These are phyloP conservation scores for Aeoliscus strigatus DNA, from an alignment of 2,797 vertebrate genomes.

Conservation along the genomic window DNA sequence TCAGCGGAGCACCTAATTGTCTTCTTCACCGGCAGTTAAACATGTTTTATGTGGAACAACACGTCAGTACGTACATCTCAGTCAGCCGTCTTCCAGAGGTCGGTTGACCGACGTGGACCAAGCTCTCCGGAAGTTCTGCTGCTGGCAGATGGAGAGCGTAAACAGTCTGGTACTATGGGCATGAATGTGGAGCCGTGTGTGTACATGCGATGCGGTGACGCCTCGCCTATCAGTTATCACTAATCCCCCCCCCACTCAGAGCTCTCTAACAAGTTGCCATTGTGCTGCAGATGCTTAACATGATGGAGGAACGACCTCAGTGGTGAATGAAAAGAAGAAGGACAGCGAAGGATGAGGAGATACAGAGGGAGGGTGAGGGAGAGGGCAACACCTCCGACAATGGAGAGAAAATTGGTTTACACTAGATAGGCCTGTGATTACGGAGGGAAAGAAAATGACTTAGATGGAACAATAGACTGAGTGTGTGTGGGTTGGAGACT, in stretches of 20 bases:
- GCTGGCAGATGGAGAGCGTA: too few species aligned
- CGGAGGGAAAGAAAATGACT: slow-evolving; percentile 69
- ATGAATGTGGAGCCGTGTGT: neutral
- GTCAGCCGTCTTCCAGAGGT: too few species aligned
- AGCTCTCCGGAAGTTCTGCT: too few species aligned
- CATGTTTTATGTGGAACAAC: too few species aligned
- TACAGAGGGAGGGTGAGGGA: slow-evolving; percentile 46
- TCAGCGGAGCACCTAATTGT: too few species aligned
- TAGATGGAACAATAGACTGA: slow-evolving; percentile 64
- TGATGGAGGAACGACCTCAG: slow-evolving; percentile 67
- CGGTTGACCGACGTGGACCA: too few species aligned
- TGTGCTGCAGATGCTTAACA: slow-evolving; percentile 67
- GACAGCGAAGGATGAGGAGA: slow-evolving; percentile 49
- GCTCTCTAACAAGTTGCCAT: slow-evolving; percentile 71
- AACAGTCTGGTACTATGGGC: slow-evolving; percentile 4
- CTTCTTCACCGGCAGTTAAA: too few species aligned
- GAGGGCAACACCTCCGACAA: slow-evolving; percentile 68
- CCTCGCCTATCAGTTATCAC: slow-evolving; percentile 63
- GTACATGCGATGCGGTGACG: slow-evolving; percentile 19
- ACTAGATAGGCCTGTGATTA: slow-evolving; percentile 75
- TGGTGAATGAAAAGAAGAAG: slow-evolving; percentile 60
- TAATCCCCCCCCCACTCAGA: slow-evolving; percentile 71
- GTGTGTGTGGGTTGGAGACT: slow-evolving; percentile 36
- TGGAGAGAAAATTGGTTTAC: slow-evolving; percentile 75
- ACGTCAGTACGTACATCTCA: too few species aligned